Evolutionary conservation across 1,140 invertebrate species (phyloP).

Genomic region (Heliconius eleuchia): DNA sequence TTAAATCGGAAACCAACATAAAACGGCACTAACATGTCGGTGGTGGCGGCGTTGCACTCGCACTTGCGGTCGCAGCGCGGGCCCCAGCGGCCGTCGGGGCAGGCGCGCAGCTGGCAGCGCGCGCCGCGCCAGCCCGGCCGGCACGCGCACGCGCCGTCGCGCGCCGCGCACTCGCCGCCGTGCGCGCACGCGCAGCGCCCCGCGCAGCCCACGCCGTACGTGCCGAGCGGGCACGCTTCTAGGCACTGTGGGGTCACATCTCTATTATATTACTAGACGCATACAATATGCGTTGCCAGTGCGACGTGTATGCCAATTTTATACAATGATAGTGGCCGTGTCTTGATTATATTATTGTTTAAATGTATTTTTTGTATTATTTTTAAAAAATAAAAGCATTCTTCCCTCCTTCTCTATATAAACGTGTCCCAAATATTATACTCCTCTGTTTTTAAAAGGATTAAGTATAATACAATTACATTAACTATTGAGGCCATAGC

Average conservation of each 20-base stretch:
- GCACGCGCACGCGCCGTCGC: constrained; percentile 88
- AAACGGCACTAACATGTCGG: constrained; percentile 82
- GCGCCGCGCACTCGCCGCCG: constrained; percentile 86
- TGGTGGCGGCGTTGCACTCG: constrained; percentile 87
- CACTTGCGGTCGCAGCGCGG: constrained; percentile 87
- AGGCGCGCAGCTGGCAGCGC: constrained; percentile 86
- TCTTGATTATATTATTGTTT: too few species aligned
- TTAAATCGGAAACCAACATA: too few species aligned
- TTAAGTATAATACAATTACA: too few species aligned
- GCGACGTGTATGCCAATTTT: too few species aligned
- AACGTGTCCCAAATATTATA: too few species aligned
- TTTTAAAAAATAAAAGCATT: too few species aligned
- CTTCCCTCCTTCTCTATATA: too few species aligned
- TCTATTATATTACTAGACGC: background rate
- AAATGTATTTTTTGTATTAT: too few species aligned
- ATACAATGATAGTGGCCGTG: too few species aligned
- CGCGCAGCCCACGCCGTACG: constrained; percentile 89
- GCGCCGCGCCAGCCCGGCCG: constrained; percentile 88
- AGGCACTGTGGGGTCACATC: constrained; percentile 86
- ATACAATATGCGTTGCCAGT: too few species aligned
- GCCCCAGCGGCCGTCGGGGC: constrained; percentile 86
- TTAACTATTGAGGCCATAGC: too few species aligned
- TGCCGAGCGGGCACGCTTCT: constrained; percentile 88
- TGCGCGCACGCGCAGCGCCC: constrained; percentile 89
- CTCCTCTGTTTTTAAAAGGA: too few species aligned